phyloP scores from a whole-genome alignment of 2,888 invertebrate genomes.

The Caprella mutica region DNA sequence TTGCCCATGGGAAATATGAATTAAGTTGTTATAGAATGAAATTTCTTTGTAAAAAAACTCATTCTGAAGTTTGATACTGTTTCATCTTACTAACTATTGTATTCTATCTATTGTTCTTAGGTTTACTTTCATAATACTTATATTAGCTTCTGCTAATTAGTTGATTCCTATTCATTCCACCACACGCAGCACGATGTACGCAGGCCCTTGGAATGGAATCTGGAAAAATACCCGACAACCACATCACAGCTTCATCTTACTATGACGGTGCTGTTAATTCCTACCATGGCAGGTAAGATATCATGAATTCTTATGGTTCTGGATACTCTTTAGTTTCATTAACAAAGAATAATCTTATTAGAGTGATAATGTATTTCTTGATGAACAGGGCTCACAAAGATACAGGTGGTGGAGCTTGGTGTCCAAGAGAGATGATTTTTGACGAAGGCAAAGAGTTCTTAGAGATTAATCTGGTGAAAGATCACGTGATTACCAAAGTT shows the following conservation, averaged over 20 bases:
- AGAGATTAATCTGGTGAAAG: slow-evolving; percentile 62
- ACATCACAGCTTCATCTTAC: slow-evolving; percentile 73
- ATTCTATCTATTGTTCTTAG: too few relatives aligned
- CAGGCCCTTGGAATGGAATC: slow-evolving; percentile 29
- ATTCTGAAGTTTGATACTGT: too few relatives aligned
- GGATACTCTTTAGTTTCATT: too few relatives aligned
- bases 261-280: slow-evolving; percentile 55
- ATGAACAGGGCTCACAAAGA: slow-evolving; percentile 61
- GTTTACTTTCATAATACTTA: too few relatives aligned
- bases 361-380: background rate
- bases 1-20: too few relatives aligned
- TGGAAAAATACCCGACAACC: slow-evolving; percentile 55
- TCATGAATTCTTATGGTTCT: background rate
- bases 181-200: slow-evolving; percentile 20
- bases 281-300: slow-evolving; percentile 16
- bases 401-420: slow-evolving; percentile 84
- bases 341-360: too few relatives aligned
- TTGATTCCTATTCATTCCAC: too few relatives aligned
- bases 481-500: slow-evolving; percentile 49
- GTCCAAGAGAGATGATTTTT: slow-evolving; percentile 62
- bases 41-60: too few relatives aligned
- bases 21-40: too few relatives aligned
- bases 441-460: slow-evolving; percentile 42
- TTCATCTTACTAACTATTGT: too few relatives aligned
- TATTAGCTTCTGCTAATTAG: too few relatives aligned